Percentiles rank a stretch among this genome's conserved stretches.
phyloP scores from a whole-genome alignment of 1,140 invertebrate species.

The Phenacoccus solenopsis region DNA sequence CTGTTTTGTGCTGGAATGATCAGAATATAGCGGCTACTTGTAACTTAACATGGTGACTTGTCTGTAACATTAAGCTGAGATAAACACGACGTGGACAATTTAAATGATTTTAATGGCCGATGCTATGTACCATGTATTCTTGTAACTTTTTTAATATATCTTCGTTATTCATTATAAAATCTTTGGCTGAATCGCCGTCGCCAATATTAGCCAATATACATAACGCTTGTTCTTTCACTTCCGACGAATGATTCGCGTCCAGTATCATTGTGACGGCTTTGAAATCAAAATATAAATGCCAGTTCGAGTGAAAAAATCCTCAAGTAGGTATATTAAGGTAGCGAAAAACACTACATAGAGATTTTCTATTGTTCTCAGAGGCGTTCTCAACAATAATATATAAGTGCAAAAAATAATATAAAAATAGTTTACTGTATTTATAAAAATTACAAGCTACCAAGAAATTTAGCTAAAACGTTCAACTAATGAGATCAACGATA shows the following conservation, averaged over 20 bases:
- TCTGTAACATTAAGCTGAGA: conserved; percentile 41
- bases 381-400: no score
- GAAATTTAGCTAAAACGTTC: background rate
- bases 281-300: background rate
- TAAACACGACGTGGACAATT: background rate
- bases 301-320: no score
- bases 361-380: no score
- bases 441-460: background rate
- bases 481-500: background rate
- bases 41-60: conserved; percentile 65
- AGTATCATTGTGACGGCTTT: conserved; percentile 66
- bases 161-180: conserved; percentile 85
- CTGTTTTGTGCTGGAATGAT: no score
- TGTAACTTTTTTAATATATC: conserved; percentile 79
- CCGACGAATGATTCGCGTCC: conserved; percentile 70
- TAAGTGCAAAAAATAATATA: no score
- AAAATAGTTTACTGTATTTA: background rate
- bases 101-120: background rate
- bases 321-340: no score
- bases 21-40: conserved; percentile 78
- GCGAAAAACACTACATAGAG: no score
- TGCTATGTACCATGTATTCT: conserved; percentile 55
- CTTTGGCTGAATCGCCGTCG: conserved; percentile 72
- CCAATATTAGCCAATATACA: conserved; percentile 87
- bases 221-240: conserved; percentile 85